phyloP scores from a whole-genome alignment of 2,888 invertebrate species.

The Octodonta nipae region DNA sequence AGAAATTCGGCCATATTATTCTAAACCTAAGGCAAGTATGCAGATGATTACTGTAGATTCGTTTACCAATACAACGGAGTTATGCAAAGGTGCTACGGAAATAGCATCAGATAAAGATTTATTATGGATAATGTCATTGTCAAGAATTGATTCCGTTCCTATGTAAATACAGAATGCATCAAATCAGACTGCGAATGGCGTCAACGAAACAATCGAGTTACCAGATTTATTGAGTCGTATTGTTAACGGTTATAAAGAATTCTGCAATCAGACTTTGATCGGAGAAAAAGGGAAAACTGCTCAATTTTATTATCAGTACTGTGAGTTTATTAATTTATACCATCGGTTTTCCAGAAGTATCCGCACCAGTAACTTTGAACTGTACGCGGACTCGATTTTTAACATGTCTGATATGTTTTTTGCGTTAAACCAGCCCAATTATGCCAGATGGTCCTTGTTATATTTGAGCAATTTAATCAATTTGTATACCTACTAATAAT shows the following conservation, averaged over 20 bases:
- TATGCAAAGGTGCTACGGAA: constrained; percentile 8
- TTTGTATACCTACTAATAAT: constrained; percentile 3
- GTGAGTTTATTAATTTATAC: constrained; percentile 7
- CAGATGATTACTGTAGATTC: constrained; percentile 8
- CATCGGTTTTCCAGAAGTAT: constrained; percentile 9
- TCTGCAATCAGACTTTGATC: constrained; percentile 6
- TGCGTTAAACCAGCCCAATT: constrained; percentile 7
- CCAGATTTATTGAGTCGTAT: constrained; percentile 7
- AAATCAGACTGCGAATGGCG: too few relatives aligned
- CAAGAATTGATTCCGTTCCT: constrained; percentile 15
- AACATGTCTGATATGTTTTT: constrained; percentile 5
- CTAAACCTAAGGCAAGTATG: constrained; percentile 7
- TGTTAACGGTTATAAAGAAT: constrained; percentile 7
- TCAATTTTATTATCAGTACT: constrained; percentile 8
- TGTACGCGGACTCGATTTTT: constrained; percentile 5
- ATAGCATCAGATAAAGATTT: constrained; percentile 20
- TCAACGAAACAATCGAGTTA: too few relatives aligned
- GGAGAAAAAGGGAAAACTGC: constrained; percentile 8
- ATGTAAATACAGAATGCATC: too few relatives aligned
- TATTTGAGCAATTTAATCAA: constrained; percentile 8
- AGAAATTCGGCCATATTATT: constrained; percentile 6
- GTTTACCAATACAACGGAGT: constrained; percentile 4
- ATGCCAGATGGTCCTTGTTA: constrained; percentile 5
- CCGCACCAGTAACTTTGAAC: constrained; percentile 9
- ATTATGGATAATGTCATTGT: constrained; percentile 16